Base-by-base conservation (phyloP, 2,113 vertebrate species). In the Peromyscus polionotus region DNA sequence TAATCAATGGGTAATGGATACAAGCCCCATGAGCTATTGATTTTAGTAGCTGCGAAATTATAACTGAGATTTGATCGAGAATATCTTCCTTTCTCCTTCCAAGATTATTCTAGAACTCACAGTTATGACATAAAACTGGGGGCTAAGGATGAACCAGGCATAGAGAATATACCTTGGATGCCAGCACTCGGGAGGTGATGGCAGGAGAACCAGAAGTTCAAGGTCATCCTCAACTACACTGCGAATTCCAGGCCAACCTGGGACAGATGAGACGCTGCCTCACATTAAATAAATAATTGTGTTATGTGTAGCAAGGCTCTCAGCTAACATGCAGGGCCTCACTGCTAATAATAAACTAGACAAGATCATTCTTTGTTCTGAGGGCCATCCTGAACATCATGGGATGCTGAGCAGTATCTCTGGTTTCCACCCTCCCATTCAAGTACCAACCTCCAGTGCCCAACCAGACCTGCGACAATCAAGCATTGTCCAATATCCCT, bases 321-420 rank as follows among this genome's bases (percentile, higher is more conserved):
- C 22, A 48, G 1, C 67, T 31, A 8, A 51, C 24, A 54, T 28
- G 45, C 9, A 2, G 7, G 28, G 9, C 19, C 83, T 92, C 57
- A 42, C 1, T 36, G 36, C 31, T 0, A 11, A 2, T 2, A 22
- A 42, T 57, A 33, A 5, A 11, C 26, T 26, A 61, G 14, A 1
- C 14, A 33, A 4, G 57, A 48, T 16, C 5, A 39, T 24, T n/a
- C 12, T 77, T 54, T 54, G 73, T 57, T 33, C 0, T 4, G 17
- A 0, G 11, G 5, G 39, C 0, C 0, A 12, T 24, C 17, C 39
- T 75, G 26, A 16, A 7, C 5, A 11, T 2, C 36, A 0, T 0
- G 5, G 51, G 73, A 65, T 22, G 2, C 2, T 33, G 10, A 36
- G 26, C 10, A 31, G n/a, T 33, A 31, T 12, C 45, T 31, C 1